These are phyloP conservation scores for Theonella swinhoei DNA, from an alignment of 37 sponge, comb jelly and placozoan genomes.

Conservation along the genomic window DNA sequence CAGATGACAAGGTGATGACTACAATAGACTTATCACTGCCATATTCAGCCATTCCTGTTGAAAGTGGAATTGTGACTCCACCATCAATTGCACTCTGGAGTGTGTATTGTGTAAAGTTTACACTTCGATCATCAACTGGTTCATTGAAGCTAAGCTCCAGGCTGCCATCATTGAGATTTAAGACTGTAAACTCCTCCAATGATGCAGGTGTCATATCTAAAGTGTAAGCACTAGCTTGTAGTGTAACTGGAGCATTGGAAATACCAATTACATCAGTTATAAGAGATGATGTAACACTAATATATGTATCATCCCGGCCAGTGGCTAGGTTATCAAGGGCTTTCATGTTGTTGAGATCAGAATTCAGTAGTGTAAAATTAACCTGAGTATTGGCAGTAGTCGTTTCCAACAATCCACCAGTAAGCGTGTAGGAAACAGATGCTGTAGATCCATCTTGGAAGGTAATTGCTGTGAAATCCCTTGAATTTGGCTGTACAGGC, in stretches of 20 bases:
- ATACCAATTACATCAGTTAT: constrained; percentile 43
- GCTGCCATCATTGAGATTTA: constrained; percentile 63
- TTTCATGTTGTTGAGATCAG: constrained; percentile 76
- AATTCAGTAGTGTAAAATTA: constrained; percentile 20
- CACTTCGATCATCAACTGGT: constrained; percentile 61
- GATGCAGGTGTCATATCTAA: constrained; percentile 41
- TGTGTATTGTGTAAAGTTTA: constrained; percentile 45
- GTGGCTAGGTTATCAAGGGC: constrained; percentile 64
- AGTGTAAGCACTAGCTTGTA: constrained; percentile 27
- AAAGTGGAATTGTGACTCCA: constrained; percentile 40
- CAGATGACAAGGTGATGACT: constrained; percentile 45
- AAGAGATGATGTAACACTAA: constrained; percentile 36
- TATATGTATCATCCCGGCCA: constrained; percentile 56
- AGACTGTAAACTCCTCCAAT: constrained; percentile 46
- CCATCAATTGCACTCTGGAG: constrained; percentile 50
- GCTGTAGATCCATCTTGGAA: constrained; percentile 60
- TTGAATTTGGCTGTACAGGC: constrained; percentile 50
- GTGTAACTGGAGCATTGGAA: constrained; percentile 14
- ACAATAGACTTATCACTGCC: constrained; percentile 34
- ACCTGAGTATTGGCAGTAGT: background rate
- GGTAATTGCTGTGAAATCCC: constrained; percentile 57
- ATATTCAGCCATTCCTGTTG: constrained; percentile 39
- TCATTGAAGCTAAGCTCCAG: constrained; percentile 78
- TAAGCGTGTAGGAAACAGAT: constrained; percentile 44
- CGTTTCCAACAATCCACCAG: constrained; percentile 43